Base-by-base conservation (phyloP, 2,888 invertebrate species). In the Cinara cedri region DNA sequence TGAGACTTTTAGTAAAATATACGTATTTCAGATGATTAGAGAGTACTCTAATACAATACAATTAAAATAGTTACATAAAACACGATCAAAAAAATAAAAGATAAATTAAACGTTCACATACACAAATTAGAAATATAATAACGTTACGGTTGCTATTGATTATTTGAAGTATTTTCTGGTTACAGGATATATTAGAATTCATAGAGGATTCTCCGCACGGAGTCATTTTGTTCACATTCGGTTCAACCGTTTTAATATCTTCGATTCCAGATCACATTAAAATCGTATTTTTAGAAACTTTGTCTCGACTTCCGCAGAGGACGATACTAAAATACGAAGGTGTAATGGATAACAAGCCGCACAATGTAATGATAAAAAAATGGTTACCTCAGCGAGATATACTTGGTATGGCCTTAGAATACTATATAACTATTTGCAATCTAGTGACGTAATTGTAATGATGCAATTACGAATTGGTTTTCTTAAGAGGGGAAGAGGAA, bases 371-470 rank as follows among this genome's bases (percentile, higher is more conserved):
- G 74, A 75, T 54, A 6, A 14, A 21, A 3, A 65, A 75, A 65
- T 75, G 75, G 75, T 65, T 75, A 42, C 54, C 55, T 21, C 75
- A 75, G 0, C 65, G 54, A 13, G 65, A 75, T 16, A 74, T 74
- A 51, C 51, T 74, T 9, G 19, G 74, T 63, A 63, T 44, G 46
- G 16, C 11, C 34, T 63, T 19, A 34, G n/a, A n/a, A n/a, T n/a
- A n/a, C n/a, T n/a, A n/a, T n/a, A n/a, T n/a, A n/a, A n/a, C n/a
- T n/a, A n/a, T n/a, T n/a, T n/a, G n/a, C n/a, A n/a, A n/a, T n/a
- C n/a, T n/a, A n/a, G n/a, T n/a, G n/a, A n/a, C n/a, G n/a, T n/a
- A n/a, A n/a, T n/a, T n/a, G n/a, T n/a, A n/a, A n/a, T n/a, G n/a
- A n/a, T n/a, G n/a, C n/a, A n/a, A n/a, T n/a, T n/a, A n/a, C n/a